Evolutionary conservation across 2,113 vertebrate species (phyloP), one percentile per base, ranked within the genome.

Genomic region (Phrynosoma blainvillii): DNA sequence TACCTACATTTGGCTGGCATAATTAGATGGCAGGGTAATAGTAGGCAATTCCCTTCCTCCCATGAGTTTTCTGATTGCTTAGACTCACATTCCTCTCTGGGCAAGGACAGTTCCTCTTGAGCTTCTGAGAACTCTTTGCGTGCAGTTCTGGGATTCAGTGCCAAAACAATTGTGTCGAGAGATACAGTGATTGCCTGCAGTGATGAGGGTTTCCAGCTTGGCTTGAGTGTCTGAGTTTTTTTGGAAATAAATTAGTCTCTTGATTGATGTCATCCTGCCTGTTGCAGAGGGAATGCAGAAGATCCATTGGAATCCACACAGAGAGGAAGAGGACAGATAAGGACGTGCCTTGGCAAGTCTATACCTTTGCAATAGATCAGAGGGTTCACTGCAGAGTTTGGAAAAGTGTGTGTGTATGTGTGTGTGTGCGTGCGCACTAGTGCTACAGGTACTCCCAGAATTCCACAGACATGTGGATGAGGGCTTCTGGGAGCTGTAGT

Each of bases 171-270:
- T 75, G 84, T 85, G 71, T 14, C 71, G 20, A 59, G 32, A 40
- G 52, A 20, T 8, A 30, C 2, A 10, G 66, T 14, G 3, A 52
- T 74, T 76, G 84, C 84, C 84, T 77, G 74, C 74, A 52, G 62
- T n/a, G 36, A 78, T 21, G 75, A 68, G 30, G 59, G 36, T 30
- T 86, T 78, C 62, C 84, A 86, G 84, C 23, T 68, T 86, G 84
- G 59, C 84, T 78, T 47, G 27, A 23, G 59, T 4, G 40, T 65
- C 10, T 65, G 73, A 30, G 56, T 42, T 85, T 21, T 78, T 66
- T 66, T 66, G 74, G 84, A 78, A 78, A 85, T 78, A 66, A 78
- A 85, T 78, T 65, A 66, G 74, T 42, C 74, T 76, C 56, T 77
- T 65, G 56, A 65, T 85, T 66, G 84, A 47, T 30, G 59, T 77